Percentiles rank a stretch among this genome's conserved stretches.
phyloP scores from a whole-genome alignment of 1,140 invertebrate genomes.

The Heliconius nattereri region DNA sequence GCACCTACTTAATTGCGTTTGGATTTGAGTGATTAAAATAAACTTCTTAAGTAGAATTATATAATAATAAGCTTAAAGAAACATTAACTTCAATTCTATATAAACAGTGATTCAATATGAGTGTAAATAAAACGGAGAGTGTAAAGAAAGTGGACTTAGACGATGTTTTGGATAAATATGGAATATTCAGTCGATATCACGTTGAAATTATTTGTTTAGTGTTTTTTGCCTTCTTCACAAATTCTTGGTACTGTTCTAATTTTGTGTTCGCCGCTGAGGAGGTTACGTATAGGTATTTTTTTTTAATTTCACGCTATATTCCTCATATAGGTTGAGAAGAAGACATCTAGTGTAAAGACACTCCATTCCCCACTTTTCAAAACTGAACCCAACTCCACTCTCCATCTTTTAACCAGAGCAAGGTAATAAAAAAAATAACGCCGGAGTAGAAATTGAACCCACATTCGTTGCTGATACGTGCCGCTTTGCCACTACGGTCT shows the following conservation, averaged over 20 bases:
- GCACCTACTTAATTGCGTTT: not conserved
- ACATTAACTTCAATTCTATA: not conserved
- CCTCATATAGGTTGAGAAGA: no score
- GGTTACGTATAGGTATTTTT: conserved; percentile 54
- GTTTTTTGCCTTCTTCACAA: conserved; percentile 53
- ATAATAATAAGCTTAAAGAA: not conserved
- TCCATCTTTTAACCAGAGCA: no score
- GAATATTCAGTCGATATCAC: conserved; percentile 57
- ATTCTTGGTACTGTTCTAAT: conserved; percentile 55
- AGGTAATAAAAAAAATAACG: no score
- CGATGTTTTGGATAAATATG: conserved; percentile 57
- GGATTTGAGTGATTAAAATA: not conserved
- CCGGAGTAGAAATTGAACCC: no score
- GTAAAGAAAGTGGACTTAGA: conserved; percentile 55
- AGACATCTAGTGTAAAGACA: no score
- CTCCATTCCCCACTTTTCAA: no score
- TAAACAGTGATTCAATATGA: conserved; percentile 25
- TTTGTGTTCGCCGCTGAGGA: conserved; percentile 61
- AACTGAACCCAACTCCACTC: no score
- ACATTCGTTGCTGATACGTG: no score
- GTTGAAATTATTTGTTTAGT: conserved; percentile 43
- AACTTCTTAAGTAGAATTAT: not conserved
- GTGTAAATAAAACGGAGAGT: conserved; percentile 21
- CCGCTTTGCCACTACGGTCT: no score
- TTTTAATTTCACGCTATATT: not conserved